phyloP scores from a whole-genome alignment of 2,113 vertebrate genomes.

The Accipiter cooperii region DNA sequence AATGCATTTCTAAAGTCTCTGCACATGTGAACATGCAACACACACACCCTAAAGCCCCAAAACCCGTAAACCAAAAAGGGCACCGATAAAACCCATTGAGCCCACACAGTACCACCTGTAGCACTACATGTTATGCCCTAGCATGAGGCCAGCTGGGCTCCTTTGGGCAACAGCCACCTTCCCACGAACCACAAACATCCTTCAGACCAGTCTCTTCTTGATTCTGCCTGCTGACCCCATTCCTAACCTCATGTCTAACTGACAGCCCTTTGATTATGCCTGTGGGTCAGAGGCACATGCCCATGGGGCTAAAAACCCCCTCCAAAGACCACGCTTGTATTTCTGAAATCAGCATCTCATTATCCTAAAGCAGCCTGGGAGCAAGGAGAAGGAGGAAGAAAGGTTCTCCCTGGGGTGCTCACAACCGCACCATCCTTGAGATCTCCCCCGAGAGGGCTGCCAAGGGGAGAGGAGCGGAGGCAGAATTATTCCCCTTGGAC shows the following conservation, averaged over 20 bases:
- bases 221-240: background rate
- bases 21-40: background rate
- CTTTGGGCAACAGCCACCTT: background rate
- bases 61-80: background rate
- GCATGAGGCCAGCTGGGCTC: background rate
- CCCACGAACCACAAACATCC: background rate
- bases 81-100: background rate
- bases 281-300: background rate
- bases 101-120: background rate
- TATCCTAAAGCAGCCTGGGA: background rate
- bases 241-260: fast-evolving
- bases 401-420: background rate
- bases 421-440: background rate
- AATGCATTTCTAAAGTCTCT: background rate
- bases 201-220: background rate
- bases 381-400: background rate
- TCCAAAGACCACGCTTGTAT: fast-evolving
- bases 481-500: background rate
- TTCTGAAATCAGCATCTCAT: background rate
- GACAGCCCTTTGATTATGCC: background rate
- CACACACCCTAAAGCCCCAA: background rate
- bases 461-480: background rate
- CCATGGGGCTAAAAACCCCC: fast-evolving
- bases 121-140: background rate
- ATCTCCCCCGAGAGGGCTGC: background rate